Evolutionary conservation across 2,797 vertebrate species (phyloP).

Genomic region (Phoeniculus purpureus): DNA sequence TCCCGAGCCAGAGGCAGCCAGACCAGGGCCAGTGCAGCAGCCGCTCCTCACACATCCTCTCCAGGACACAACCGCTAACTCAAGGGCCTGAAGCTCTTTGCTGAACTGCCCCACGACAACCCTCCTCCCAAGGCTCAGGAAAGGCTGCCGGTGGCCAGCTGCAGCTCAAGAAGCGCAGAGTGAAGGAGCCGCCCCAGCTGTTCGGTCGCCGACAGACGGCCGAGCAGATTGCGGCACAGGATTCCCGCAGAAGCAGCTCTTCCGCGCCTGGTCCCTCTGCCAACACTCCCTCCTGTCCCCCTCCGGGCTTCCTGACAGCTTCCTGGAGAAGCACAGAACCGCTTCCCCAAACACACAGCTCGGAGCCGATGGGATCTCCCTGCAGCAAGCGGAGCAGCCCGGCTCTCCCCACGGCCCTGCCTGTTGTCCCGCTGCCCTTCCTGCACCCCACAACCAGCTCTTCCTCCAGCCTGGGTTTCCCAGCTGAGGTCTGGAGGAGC

Average conservation of each 20-base stretch:
- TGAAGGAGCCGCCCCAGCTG: neutral
- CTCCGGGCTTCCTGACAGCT: neutral
- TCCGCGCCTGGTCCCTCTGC: conserved; percentile 35
- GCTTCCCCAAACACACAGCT: neutral
- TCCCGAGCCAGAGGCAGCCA: neutral
- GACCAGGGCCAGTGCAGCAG: neutral
- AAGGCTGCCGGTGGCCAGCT: conserved; percentile 7
- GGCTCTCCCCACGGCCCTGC: neutral
- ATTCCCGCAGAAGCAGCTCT: neutral
- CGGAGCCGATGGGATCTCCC: neutral
- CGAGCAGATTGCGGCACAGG: conserved; percentile 42
- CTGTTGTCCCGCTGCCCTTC: neutral
- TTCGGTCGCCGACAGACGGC: conserved; percentile 48
- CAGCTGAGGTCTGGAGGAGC: neutral
- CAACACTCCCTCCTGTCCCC: neutral
- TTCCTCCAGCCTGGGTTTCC: neutral
- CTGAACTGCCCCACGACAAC: neutral
- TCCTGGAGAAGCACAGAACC: neutral
- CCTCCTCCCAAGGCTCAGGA: neutral
- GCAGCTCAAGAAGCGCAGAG: neutral
- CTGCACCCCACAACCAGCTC: neutral
- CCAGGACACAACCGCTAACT: rapidly evolving
- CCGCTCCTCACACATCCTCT: neutral
- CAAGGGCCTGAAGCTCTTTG: rapidly evolving
- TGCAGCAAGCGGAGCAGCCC: neutral